Conservation (phyloP, 2,888 invertebrate genomes). For the Temnothorax ravouxi region DNA sequence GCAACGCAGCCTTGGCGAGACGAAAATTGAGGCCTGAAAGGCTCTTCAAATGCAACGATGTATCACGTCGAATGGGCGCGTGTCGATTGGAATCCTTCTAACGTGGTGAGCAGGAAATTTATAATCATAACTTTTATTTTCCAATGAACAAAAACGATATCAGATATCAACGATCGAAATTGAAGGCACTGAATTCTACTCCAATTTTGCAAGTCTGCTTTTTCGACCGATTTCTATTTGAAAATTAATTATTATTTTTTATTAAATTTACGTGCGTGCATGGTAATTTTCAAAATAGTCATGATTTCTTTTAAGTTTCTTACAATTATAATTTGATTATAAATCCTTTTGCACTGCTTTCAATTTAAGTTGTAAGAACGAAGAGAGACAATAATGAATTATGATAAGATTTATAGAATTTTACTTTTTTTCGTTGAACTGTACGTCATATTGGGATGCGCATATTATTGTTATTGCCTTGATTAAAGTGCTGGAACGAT, state of each 20-base stretch:
- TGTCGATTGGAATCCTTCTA: slow-evolving; percentile 75
- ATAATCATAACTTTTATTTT: slow-evolving; percentile 3
- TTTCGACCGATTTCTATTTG: background rate
- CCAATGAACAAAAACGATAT: background rate
- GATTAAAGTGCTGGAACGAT: background rate
- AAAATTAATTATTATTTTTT: background rate
- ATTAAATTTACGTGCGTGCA: background rate
- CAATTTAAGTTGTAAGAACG: slow-evolving; percentile 9
- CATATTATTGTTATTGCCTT: background rate
- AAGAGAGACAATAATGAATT: background rate
- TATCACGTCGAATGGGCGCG: slow-evolving; percentile 84
- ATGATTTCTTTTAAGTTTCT: background rate
- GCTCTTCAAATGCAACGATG: slow-evolving; percentile 77
- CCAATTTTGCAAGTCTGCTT: background rate
- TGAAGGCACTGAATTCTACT: slow-evolving; percentile 3
- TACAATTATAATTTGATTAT: background rate
- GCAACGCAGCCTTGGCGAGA: slow-evolving; percentile 89
- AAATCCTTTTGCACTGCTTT: background rate
- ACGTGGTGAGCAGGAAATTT: slow-evolving; percentile 78
- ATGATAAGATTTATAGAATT: background rate
- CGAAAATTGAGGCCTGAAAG: slow-evolving; percentile 87
- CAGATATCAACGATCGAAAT: background rate
- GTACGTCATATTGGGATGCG: background rate
- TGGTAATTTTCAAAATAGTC: background rate
- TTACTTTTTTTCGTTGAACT: background rate